A percentile compares a stretch with the other conserved stretches of the same genome.
Conservation (phyloP, 2,888 invertebrate genomes). For the Oligia strigilis region DNA sequence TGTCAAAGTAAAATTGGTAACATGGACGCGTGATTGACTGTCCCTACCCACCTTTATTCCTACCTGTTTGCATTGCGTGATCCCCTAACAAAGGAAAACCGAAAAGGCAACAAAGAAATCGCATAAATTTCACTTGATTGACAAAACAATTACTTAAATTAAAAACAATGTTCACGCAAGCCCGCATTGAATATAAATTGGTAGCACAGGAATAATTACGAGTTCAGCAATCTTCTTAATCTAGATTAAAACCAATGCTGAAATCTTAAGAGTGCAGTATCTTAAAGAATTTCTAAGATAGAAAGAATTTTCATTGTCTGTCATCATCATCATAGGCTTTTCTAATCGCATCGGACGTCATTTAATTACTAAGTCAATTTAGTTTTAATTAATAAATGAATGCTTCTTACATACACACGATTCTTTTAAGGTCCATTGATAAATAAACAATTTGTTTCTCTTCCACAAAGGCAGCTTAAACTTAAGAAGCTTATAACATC, state of each 20-base stretch:
- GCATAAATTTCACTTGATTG: constrained; percentile 74
- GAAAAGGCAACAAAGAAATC: constrained; percentile 69
- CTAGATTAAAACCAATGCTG: constrained; percentile 9
- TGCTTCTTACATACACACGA: neutral
- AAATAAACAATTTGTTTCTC: neutral
- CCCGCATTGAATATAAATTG: constrained; percentile 58
- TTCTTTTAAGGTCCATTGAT: neutral
- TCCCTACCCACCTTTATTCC: constrained; percentile 15
- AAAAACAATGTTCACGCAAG: constrained; percentile 76
- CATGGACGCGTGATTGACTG: constrained; percentile 10
- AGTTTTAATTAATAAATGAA: neutral
- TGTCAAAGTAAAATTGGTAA: neutral
- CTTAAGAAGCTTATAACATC: neutral
- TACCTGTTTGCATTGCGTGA: constrained; percentile 65
- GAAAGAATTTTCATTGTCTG: neutral
- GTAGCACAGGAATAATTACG: constrained; percentile 30
- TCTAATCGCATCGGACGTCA: neutral
- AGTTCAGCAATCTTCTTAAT: constrained; percentile 20
- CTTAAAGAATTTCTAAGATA: neutral
- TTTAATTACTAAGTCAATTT: neutral
- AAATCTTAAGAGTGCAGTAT: constrained; percentile 2
- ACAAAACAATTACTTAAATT: constrained; percentile 81
- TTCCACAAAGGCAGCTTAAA: neutral
- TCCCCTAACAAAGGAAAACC: constrained; percentile 57
- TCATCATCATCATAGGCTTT: neutral